Conservation (phyloP, 92 coral and sea anemone species). For the Pocillopora grandis region DNA sequence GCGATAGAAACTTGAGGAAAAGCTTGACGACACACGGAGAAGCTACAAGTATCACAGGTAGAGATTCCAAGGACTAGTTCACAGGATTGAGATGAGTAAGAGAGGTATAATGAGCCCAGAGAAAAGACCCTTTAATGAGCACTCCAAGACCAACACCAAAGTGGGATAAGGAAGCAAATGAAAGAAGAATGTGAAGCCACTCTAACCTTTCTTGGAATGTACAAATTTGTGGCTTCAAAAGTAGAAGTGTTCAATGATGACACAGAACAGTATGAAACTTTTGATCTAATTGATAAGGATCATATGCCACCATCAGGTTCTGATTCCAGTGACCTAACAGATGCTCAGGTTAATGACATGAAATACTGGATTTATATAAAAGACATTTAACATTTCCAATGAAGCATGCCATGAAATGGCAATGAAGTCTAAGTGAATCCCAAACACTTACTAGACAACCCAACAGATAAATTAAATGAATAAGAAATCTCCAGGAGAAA, state of each 20-base stretch:
- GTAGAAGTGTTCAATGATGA: conserved; percentile 48
- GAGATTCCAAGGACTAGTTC: too few relatives aligned
- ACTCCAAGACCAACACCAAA: too few relatives aligned
- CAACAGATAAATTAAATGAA: conserved; percentile 13
- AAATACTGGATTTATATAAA: conserved; percentile 54
- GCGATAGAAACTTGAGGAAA: too few relatives aligned
- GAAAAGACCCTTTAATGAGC: too few relatives aligned
- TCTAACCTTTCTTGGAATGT: conserved; percentile 28
- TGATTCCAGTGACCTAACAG: conserved; percentile 22
- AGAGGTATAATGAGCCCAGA: too few relatives aligned
- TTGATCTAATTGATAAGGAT: conserved; percentile 33
- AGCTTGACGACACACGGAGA: too few relatives aligned
- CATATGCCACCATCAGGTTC: conserved; percentile 10
- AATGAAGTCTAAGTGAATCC: conserved; percentile 32
- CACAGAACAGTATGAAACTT: conserved; percentile 41
- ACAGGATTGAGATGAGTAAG: too few relatives aligned
- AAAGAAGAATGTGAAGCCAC: too few relatives aligned
- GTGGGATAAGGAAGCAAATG: too few relatives aligned
- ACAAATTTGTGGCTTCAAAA: conserved; percentile 34
- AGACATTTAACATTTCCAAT: conserved; percentile 57
- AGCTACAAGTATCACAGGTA: too few relatives aligned
- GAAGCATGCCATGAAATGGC: conserved; percentile 67
- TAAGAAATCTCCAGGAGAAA: conserved; percentile 51
- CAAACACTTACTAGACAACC: not conserved
- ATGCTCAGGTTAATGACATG: conserved; percentile 45